Evolutionary conservation across 2,888 invertebrate genomes (phyloP).

Genomic region (Catonia carolina): DNA sequence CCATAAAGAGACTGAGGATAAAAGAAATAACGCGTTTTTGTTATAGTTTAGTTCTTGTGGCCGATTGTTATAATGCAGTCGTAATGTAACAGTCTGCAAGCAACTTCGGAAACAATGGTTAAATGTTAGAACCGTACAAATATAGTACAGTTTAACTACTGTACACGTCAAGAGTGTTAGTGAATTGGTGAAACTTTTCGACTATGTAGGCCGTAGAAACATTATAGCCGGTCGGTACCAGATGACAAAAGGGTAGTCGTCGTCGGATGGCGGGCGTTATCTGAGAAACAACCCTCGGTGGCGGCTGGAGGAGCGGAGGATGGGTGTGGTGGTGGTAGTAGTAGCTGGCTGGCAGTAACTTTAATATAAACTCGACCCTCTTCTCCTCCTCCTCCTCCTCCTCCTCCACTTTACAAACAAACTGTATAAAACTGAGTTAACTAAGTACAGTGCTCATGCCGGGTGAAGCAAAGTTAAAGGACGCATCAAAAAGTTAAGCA

Average conservation of each 20-base stretch:
- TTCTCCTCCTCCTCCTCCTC: neutral
- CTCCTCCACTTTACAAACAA: constrained; percentile 8
- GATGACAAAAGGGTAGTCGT: neutral
- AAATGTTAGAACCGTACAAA: too few species aligned
- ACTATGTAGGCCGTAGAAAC: too few species aligned
- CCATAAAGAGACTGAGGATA: too few species aligned
- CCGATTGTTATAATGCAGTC: too few species aligned
- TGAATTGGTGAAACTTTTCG: too few species aligned
- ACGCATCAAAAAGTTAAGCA: constrained; percentile 5
- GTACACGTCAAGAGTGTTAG: too few species aligned
- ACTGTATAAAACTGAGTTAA: constrained; percentile 25
- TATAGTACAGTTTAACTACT: too few species aligned
- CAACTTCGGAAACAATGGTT: too few species aligned
- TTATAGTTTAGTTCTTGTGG: too few species aligned
- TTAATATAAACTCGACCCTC: constrained; percentile 17
- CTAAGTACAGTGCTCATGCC: constrained; percentile 15
- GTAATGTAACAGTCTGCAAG: too few species aligned
- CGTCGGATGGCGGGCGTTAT: constrained; percentile 5
- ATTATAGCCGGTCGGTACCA: too few species aligned
- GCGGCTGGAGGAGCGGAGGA: neutral
- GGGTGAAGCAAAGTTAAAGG: neutral
- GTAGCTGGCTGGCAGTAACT: constrained; percentile 13
- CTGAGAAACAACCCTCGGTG: neutral
- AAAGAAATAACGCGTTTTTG: too few species aligned
- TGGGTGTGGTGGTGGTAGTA: neutral